Evolutionary conservation across 2,113 vertebrate species (phyloP).

Genomic region (Barbus barbus): DNA sequence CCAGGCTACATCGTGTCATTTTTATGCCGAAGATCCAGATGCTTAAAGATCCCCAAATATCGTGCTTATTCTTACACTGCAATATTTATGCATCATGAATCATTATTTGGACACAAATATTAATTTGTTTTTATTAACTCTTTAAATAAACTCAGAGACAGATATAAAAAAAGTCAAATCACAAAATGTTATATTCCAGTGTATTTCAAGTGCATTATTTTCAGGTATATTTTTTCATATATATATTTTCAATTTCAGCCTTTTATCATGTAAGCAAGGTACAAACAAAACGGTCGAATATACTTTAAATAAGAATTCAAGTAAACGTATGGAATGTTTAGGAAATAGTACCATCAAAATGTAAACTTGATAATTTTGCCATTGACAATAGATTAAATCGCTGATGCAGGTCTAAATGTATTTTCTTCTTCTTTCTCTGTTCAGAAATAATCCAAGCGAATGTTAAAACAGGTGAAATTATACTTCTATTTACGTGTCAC

Average conservation of each 20-base stretch:
- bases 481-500: slow-evolving; percentile 92
- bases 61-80: neutral
- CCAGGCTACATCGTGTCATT: neutral
- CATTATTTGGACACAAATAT: slow-evolving; percentile 80
- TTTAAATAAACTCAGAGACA: slow-evolving; percentile 99
- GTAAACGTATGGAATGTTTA: slow-evolving; percentile 99
- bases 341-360: slow-evolving; percentile 93
- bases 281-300: slow-evolving; percentile 86
- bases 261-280: slow-evolving; percentile 91
- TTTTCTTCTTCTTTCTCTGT: slow-evolving; percentile 61
- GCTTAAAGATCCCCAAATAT: slow-evolving; percentile 1
- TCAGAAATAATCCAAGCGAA: slow-evolving; percentile 79
- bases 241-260: slow-evolving; percentile 84
- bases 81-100: slow-evolving; percentile 50
- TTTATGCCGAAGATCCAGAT: neutral
- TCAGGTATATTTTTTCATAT: slow-evolving; percentile 86
- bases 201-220: slow-evolving; percentile 99
- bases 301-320: slow-evolving; percentile 99
- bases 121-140: slow-evolving; percentile 96
- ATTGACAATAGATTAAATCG: slow-evolving; percentile 84
- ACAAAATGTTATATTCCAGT: slow-evolving; percentile 99
- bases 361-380: slow-evolving; percentile 91
- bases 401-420: slow-evolving; percentile 84
- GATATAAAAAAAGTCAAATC: slow-evolving; percentile 92
- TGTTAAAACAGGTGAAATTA: slow-evolving; percentile 81